These are phyloP conservation scores for Drosophila rellima DNA, from an alignment of 2,888 invertebrate genomes.

Conservation along the genomic window DNA sequence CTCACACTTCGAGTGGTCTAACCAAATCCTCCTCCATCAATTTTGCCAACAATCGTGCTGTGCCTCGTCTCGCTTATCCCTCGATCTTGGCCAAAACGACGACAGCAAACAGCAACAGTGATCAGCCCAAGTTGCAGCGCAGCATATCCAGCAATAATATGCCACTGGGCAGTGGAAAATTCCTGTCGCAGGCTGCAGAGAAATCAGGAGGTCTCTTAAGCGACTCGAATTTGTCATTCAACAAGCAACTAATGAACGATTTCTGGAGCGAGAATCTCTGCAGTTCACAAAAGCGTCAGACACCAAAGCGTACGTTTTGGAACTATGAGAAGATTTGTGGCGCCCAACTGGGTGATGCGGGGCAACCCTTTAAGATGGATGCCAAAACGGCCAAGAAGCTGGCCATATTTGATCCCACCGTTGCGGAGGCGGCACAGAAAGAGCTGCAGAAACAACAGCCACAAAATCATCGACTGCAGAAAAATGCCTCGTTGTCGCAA, in stretches of 20 bases:
- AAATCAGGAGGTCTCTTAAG: slow-evolving; percentile 59
- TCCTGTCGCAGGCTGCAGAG: slow-evolving; percentile 21
- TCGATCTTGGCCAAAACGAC: slow-evolving; percentile 73
- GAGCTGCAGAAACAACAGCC: slow-evolving; percentile 75
- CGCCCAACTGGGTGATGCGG: slow-evolving; percentile 75
- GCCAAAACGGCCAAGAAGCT: slow-evolving; percentile 84
- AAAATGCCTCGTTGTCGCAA: slow-evolving; percentile 85
- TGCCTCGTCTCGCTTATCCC: slow-evolving; percentile 83
- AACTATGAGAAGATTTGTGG: slow-evolving; percentile 85
- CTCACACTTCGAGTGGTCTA: slow-evolving; percentile 39
- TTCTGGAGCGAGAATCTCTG: slow-evolving; percentile 85
- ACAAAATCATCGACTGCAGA: slow-evolving; percentile 73
- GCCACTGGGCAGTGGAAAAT: slow-evolving; percentile 43
- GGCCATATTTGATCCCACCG: slow-evolving; percentile 83
- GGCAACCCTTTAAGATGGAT: slow-evolving; percentile 82
- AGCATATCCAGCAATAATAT: slow-evolving; percentile 85
- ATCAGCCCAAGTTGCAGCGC: slow-evolving; percentile 79
- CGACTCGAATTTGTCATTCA: slow-evolving; percentile 82
- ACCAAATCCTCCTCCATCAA: slow-evolving; percentile 80
- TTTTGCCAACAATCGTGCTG: slow-evolving; percentile 58
- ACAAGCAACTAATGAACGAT: slow-evolving; percentile 85
- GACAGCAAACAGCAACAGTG: slow-evolving; percentile 17
- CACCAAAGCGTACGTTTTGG: slow-evolving; percentile 84
- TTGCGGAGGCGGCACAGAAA: slow-evolving; percentile 83
- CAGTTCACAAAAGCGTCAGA: slow-evolving; percentile 80